These are phyloP conservation scores for Falco berigora DNA, from an alignment of 2,797 vertebrate genomes.

Conservation along the genomic window DNA sequence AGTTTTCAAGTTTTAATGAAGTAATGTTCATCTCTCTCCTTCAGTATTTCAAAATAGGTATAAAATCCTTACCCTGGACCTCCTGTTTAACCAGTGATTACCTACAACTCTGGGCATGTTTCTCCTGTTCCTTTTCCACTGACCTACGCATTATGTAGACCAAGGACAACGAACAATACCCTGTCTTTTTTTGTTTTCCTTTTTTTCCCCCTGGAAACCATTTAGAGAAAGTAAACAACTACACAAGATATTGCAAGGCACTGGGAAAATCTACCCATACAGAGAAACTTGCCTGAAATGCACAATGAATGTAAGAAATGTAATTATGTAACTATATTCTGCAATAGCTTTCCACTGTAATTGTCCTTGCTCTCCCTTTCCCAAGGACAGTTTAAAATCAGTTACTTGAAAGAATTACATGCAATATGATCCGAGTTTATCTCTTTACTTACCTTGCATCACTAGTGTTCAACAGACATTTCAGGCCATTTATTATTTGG, in stretches of 20 bases:
- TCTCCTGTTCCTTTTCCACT: not conserved
- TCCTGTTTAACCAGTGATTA: not conserved
- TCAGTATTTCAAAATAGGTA: not conserved
- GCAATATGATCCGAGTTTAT: not conserved
- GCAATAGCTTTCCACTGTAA: not conserved
- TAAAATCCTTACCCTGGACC: not conserved
- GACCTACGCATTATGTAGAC: too few species aligned
- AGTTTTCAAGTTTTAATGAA: not conserved
- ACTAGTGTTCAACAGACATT: not conserved
- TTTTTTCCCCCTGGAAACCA: not conserved
- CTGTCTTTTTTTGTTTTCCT: too few species aligned
- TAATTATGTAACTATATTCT: not conserved
- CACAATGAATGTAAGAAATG: not conserved
- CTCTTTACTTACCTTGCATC: not conserved
- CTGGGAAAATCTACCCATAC: not conserved
- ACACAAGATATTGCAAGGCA: not conserved
- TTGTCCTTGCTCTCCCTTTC: not conserved
- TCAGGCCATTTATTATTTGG: not conserved
- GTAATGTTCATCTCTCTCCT: not conserved
- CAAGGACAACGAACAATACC: not conserved
- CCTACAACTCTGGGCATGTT: not conserved
- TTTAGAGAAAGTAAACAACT: not conserved
- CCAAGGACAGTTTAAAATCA: not conserved
- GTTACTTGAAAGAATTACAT: not conserved
- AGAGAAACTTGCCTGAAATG: not conserved